Percentiles rank a stretch among this genome's conserved stretches.
Evolutionary conservation across 2,797 vertebrate species (phyloP).

Genomic region (Eleutherodactylus coqui): DNA sequence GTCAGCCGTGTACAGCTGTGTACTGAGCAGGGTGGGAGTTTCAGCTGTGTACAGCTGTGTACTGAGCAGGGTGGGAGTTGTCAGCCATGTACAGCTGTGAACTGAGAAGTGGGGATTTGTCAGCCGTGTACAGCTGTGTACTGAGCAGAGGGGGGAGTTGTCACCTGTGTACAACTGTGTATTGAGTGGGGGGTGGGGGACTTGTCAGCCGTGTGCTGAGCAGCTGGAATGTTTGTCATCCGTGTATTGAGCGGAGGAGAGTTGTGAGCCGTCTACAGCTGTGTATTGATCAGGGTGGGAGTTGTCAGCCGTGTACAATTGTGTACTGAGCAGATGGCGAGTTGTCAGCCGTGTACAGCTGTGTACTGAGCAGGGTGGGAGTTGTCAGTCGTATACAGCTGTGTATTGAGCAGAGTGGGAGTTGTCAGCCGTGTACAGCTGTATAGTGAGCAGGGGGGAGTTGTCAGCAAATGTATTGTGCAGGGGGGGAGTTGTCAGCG

Average conservation of each 20-base stretch:
- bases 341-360: conserved; percentile 75
- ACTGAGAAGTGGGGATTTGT: conserved; percentile 80
- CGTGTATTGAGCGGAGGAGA: too few relatives aligned
- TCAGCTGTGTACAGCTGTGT: conserved; percentile 73
- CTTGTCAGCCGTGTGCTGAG: conserved; percentile 78
- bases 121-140: conserved; percentile 74
- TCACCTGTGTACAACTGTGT: conserved; percentile 73
- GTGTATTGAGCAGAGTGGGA: conserved; percentile 80
- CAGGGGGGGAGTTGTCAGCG: too few relatives aligned
- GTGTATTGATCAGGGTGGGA: conserved; percentile 80
- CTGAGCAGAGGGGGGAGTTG: conserved; percentile 81
- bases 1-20: conserved; percentile 74
- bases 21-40: conserved; percentile 80
- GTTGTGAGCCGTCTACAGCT: conserved; percentile 75
- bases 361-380: conserved; percentile 80
- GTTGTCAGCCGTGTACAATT: conserved; percentile 75
- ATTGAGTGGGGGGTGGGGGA: too few relatives aligned
- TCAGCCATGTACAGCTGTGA: conserved; percentile 73
- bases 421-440: conserved; percentile 75
- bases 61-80: conserved; percentile 81
- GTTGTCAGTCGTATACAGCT: conserved; percentile 75
- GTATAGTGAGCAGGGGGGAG: conserved; percentile 80
- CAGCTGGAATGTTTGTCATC: too few relatives aligned
- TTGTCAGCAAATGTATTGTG: conserved; percentile 75
- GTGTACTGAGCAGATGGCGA: conserved; percentile 80